Percentiles rank a stretch among this genome's conserved stretches.
phyloP scores from a whole-genome alignment of 2,113 vertebrate species.

The Trematocara stigmaticum region DNA sequence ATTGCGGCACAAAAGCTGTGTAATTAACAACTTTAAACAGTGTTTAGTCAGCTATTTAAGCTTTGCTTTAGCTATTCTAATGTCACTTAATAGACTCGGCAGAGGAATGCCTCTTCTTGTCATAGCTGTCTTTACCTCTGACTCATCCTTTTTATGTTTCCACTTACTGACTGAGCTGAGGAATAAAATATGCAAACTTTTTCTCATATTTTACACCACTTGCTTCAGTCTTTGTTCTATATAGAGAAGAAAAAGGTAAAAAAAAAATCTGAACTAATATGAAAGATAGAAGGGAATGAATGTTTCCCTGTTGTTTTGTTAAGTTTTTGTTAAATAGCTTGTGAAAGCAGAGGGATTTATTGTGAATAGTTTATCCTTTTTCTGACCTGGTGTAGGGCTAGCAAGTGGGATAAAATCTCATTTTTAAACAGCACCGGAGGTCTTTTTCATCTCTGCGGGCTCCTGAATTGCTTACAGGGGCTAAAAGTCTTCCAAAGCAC shows the following conservation, averaged over 20 bases:
- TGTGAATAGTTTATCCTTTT: neutral
- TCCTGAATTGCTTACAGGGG: conserved; percentile 30
- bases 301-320: neutral
- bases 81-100: neutral
- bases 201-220: neutral
- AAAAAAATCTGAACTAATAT: neutral
- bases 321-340: neutral
- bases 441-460: neutral
- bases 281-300: neutral
- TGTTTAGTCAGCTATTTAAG: neutral
- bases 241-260: neutral
- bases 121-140: neutral
- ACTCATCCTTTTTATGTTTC: neutral
- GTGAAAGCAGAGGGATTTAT: neutral
- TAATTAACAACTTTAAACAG: neutral
- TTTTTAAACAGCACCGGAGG: neutral
- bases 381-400: neutral
- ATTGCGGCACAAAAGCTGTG: neutral
- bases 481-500: conserved; percentile 28
- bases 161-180: neutral
- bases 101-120: neutral
- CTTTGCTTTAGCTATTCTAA: neutral
- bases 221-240: neutral
- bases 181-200: neutral
- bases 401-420: neutral